These are phyloP conservation scores for Neogobius melanostomus DNA, from an alignment of 2,113 vertebrate species.

Conservation along the genomic window DNA sequence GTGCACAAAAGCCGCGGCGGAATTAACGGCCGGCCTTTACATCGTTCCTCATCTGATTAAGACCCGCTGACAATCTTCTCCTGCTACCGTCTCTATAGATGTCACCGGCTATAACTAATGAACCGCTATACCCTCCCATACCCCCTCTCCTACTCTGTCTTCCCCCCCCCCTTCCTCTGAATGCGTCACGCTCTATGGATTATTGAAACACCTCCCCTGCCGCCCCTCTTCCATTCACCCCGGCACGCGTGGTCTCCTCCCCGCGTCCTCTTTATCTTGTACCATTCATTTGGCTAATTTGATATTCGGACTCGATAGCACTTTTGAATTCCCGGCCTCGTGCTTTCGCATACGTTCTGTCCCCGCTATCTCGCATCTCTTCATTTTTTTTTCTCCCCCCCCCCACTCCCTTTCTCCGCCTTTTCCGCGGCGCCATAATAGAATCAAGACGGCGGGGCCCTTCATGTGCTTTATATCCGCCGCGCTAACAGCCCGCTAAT, in stretches of 20 bases:
- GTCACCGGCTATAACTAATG: constrained; percentile 68
- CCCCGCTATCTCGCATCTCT: constrained; percentile 52
- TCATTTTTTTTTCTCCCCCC: constrained; percentile 29
- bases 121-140: constrained; percentile 22
- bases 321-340: constrained; percentile 44
- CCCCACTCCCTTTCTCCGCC: constrained; percentile 15
- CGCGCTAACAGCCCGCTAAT: constrained; percentile 70
- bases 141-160: not conserved
- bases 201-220: constrained; percentile 51
- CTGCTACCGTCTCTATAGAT: constrained; percentile 56
- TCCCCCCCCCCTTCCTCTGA: not conserved
- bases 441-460: constrained; percentile 58
- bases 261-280: constrained; percentile 61
- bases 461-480: constrained; percentile 71
- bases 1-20: constrained; percentile 61
- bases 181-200: constrained; percentile 67
- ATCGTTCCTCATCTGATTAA: constrained; percentile 71
- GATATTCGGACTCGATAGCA: constrained; percentile 69
- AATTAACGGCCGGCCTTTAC: constrained; percentile 64
- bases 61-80: constrained; percentile 64
- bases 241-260: constrained; percentile 29
- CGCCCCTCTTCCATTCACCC: constrained; percentile 29
- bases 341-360: constrained; percentile 51
- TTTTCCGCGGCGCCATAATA: constrained; percentile 51
- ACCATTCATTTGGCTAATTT: constrained; percentile 75